Percentiles rank a stretch among this genome's conserved stretches.
Conservation (phyloP, 2,113 vertebrate genomes). For the Passer montanus region DNA sequence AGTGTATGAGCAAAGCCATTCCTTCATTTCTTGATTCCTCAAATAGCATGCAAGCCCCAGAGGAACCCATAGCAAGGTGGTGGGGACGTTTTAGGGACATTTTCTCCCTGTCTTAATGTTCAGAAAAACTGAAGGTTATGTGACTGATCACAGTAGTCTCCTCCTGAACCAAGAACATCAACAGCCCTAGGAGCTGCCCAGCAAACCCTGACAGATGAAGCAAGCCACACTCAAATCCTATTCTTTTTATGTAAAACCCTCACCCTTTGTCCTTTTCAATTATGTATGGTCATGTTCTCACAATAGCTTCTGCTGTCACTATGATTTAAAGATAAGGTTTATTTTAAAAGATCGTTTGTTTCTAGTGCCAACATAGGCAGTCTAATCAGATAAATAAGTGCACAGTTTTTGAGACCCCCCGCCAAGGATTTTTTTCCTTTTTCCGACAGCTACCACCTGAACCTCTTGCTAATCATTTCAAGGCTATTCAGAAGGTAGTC, state of each 20-base stretch:
- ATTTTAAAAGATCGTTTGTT: constrained; percentile 9
- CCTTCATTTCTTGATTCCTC: background rate
- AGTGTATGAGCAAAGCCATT: background rate
- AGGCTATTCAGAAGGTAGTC: background rate
- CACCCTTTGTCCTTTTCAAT: constrained; percentile 57
- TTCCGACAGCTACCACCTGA: background rate
- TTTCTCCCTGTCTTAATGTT: background rate
- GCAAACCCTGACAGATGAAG: background rate
- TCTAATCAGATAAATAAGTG: background rate
- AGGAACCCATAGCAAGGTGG: background rate
- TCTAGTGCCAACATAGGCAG: background rate
- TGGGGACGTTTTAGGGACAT: background rate
- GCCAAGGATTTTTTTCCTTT: background rate
- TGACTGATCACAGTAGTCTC: background rate
- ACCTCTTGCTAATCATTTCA: constrained; percentile 39
- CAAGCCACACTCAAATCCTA: background rate
- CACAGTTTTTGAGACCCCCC: background rate
- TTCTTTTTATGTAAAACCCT: background rate
- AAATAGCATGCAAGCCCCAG: background rate
- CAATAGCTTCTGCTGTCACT: constrained; percentile 36
- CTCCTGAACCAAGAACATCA: background rate
- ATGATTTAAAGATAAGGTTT: constrained; percentile 42
- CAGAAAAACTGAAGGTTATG: background rate
- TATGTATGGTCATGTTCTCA: constrained; percentile 35
- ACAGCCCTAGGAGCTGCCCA: background rate